Evolutionary conservation across 2,797 vertebrate genomes (phyloP), one percentile per base, ranked within the genome.

Genomic region (Taeniopygia guttata): DNA sequence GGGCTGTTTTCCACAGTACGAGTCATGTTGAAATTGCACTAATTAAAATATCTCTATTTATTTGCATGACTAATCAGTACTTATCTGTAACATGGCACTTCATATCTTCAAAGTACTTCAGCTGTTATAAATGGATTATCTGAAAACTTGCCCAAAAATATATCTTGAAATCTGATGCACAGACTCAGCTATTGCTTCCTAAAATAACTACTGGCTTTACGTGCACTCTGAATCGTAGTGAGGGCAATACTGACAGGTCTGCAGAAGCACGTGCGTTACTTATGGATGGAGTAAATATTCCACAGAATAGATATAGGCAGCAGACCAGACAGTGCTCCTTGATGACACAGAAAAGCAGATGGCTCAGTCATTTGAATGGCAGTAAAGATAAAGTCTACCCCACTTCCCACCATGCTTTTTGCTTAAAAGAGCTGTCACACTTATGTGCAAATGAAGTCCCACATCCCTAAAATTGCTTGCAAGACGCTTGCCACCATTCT

Each of bases 41-140:
- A 73, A 95, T 94, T 93, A 91, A 94, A 93, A 74, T 55, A 89
- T 73, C 87, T 86, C 45, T 8, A 46, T 86, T 91, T 93, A 93
- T 93, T 94, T 95, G 87, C 77, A 86, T 93, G 74, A 81, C 80
- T 95, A 94, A 96, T 81, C 45, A 56, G 79, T 78, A 72, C 66
- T 95, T 88, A 86, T 89, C 89, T 88, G 83, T 62, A 92, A 88
- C 34, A 12, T 18, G 13, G 22, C 38, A 94, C 30, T 92, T 94
- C 6, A 40, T 40, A 74, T 82, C 89, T 88, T 96, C 85, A 94
- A 96, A 96, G 92, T 20, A 56, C 9, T 91, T 84, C 55, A 84
- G 58, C 11, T 82, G 40, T 82, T 52, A 67, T 46, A 93, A 93
- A 94, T 30, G 30, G 45, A 75, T 86, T 86, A 90, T 84, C 68